These are phyloP conservation scores for Calliphora vomitoria DNA, from an alignment of 2,888 invertebrate genomes.

Conservation along the genomic window DNA sequence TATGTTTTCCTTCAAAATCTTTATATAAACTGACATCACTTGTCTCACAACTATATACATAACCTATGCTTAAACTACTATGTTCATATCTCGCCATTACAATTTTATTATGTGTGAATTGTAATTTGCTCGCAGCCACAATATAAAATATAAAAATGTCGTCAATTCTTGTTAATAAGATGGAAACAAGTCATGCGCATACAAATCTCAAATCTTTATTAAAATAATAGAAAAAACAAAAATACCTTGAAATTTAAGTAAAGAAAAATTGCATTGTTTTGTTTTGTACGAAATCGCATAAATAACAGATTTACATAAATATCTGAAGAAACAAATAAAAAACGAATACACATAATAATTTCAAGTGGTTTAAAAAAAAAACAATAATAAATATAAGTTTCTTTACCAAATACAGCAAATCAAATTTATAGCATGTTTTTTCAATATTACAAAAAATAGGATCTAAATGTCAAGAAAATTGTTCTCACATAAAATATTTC, in stretches of 20 bases:
- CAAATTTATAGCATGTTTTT: not conserved
- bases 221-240: conserved; percentile 10
- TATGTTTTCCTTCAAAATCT: conserved; percentile 35
- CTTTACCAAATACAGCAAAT: conserved; percentile 1
- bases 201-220: conserved; percentile 58
- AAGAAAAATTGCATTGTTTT: conserved; percentile 56
- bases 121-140: conserved; percentile 55
- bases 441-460: not conserved
- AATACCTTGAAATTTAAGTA: conserved; percentile 64
- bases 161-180: conserved; percentile 72
- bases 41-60: conserved; percentile 6
- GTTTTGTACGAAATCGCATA: conserved; percentile 7
- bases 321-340: not conserved
- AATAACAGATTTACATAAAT: conserved; percentile 54
- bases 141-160: conserved; percentile 67
- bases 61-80: not conserved
- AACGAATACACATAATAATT: too few species aligned
- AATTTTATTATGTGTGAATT: conserved; percentile 70
- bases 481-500: conserved; percentile 59
- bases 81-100: conserved; percentile 15
- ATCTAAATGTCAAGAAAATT: conserved; percentile 50
- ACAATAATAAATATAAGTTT: not conserved
- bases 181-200: conserved; percentile 73
- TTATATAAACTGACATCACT: conserved; percentile 67
- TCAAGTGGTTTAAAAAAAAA: too few species aligned